Evolutionary conservation across 2,113 vertebrate genomes (phyloP).

Genomic region (Micromys minutus): DNA sequence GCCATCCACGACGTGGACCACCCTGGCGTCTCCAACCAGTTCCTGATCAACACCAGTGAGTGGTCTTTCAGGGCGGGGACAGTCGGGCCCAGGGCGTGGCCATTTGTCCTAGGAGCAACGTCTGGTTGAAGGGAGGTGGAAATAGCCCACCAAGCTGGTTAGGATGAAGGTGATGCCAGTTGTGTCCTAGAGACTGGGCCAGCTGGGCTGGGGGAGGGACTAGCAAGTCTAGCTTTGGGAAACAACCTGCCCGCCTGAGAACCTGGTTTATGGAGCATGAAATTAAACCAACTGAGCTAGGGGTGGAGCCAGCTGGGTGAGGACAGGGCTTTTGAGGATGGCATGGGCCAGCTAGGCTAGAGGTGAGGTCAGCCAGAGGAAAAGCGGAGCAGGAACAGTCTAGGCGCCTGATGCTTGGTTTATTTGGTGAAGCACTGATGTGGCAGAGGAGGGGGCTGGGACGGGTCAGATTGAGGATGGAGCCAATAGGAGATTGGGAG

Average conservation of each 20-base stretch:
- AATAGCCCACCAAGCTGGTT: neutral
- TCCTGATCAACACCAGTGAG: conserved; percentile 97
- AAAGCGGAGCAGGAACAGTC: neutral
- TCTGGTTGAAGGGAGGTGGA: too few relatives aligned
- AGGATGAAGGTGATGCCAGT: neutral
- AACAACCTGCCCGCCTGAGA: neutral
- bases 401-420: too few relatives aligned
- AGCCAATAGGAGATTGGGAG: neutral
- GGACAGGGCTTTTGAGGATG: neutral
- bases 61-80: neutral
- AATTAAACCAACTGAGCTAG: neutral
- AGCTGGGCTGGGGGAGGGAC: neutral
- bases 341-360: neutral
- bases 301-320: neutral
- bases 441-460: too few relatives aligned
- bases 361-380: neutral
- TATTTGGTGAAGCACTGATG: too few relatives aligned
- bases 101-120: neutral
- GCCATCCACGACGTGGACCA: conserved; percentile 97
- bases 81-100: neutral
- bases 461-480: neutral
- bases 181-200: neutral
- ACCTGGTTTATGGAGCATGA: neutral
- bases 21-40: conserved; percentile 97
- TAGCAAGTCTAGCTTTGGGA: neutral